Evolutionary conservation across 2,888 invertebrate genomes (phyloP).

Genomic region (Melanostoma mellinum): DNA sequence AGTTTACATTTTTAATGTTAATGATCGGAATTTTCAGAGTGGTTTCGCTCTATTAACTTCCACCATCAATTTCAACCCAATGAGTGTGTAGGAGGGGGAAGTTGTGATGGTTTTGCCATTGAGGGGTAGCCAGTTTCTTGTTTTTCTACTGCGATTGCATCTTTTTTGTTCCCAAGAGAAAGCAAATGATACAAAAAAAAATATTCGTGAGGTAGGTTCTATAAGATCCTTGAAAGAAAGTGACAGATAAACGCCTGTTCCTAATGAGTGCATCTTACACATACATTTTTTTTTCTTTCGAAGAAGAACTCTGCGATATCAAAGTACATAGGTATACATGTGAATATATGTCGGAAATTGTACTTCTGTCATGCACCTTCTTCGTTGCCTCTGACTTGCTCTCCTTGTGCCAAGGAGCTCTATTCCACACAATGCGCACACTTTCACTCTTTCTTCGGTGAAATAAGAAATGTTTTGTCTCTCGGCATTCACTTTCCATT

Average conservation of each 20-base stretch:
- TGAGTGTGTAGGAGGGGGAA: not conserved
- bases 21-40: conserved; percentile 42
- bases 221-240: conserved; percentile 45
- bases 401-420: conserved; percentile 10
- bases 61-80: not conserved
- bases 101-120: not conserved
- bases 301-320: not conserved
- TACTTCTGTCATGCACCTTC: not conserved
- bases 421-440: conserved; percentile 45
- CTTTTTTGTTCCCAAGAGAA: conserved; percentile 5
- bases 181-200: not conserved
- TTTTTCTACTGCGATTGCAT: not conserved
- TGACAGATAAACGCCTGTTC: conserved; percentile 56
- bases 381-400: not conserved
- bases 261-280: conserved; percentile 53
- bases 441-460: conserved; percentile 46
- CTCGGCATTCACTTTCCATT: conserved; percentile 7
- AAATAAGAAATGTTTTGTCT: conserved; percentile 4
- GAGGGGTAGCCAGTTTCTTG: no score
- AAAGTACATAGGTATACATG: not conserved
- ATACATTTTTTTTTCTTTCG: not conserved
- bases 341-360: not conserved
- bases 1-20: conserved; percentile 2
- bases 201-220: not conserved
- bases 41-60: conserved; percentile 40